These are phyloP conservation scores for Meriones unguiculatus DNA, from an alignment of 2,113 vertebrate species.

Conservation along the genomic window DNA sequence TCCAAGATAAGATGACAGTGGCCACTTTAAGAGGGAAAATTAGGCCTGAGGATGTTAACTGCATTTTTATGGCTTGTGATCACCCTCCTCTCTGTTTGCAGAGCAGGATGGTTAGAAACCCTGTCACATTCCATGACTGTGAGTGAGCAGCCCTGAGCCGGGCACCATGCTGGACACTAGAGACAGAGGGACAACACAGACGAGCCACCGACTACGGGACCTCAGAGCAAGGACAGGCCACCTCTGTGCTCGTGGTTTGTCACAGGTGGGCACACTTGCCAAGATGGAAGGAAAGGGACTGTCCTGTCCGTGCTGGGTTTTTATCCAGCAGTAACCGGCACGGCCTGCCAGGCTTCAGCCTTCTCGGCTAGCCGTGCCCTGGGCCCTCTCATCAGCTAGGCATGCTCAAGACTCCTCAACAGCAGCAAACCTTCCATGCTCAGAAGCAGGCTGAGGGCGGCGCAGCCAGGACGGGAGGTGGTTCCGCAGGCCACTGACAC, in stretches of 20 bases:
- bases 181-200: background rate
- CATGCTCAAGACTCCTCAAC: background rate
- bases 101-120: fast-evolving
- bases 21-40: background rate
- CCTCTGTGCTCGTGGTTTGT: background rate
- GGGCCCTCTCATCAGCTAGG: background rate
- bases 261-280: background rate
- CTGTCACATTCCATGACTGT: background rate
- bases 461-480: no score
- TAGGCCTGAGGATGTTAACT: background rate
- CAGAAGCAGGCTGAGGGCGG: background rate
- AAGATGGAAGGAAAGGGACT: background rate
- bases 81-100: background rate
- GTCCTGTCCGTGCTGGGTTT: background rate
- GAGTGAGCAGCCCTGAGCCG: fast-evolving
- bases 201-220: fast-evolving
- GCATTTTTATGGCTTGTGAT: background rate
- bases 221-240: fast-evolving
- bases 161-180: background rate
- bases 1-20: fast-evolving
- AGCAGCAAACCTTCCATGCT: background rate
- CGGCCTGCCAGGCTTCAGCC: background rate
- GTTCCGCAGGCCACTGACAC: background rate
- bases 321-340: fast-evolving
- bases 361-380: background rate